These are phyloP conservation scores for Acleris cristana DNA, from an alignment of 2,888 invertebrate genomes.

Conservation along the genomic window DNA sequence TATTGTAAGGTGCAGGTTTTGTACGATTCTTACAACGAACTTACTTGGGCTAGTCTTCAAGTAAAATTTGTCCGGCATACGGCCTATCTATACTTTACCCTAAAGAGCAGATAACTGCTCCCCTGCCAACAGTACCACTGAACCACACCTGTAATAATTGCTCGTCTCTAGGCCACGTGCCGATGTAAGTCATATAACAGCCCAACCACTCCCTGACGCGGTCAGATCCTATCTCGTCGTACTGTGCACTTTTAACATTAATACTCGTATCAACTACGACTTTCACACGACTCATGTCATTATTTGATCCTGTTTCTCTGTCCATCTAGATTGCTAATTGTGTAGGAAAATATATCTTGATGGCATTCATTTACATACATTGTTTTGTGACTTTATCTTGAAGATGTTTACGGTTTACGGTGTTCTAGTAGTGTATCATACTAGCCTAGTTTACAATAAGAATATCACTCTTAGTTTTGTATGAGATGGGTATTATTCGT, in stretches of 20 bases:
- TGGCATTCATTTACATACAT: slow-evolving; percentile 26
- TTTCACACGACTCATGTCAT: slow-evolving; percentile 27
- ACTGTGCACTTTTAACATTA: slow-evolving; percentile 16
- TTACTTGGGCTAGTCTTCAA: too few relatives aligned
- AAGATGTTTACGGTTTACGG: too few relatives aligned
- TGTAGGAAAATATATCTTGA: slow-evolving; percentile 26
- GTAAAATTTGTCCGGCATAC: too few relatives aligned
- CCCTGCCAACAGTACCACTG: not conserved
- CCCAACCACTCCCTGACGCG: slow-evolving; percentile 8
- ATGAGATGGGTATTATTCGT: too few relatives aligned
- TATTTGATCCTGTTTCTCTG: slow-evolving; percentile 26
- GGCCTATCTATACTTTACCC: too few relatives aligned
- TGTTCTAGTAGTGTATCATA: too few relatives aligned
- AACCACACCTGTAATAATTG: not conserved
- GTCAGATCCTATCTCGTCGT: slow-evolving; percentile 29
- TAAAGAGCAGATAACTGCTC: too few relatives aligned
- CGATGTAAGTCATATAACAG: slow-evolving; percentile 33
- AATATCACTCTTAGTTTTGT: too few relatives aligned
- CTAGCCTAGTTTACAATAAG: too few relatives aligned
- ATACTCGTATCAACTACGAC: slow-evolving; percentile 24
- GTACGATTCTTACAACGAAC: too few relatives aligned
- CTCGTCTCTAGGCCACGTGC: slow-evolving; percentile 19
- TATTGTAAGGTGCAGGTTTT: too few relatives aligned
- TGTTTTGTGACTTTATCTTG: not conserved
- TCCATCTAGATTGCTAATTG: slow-evolving; percentile 31